A percentile compares a stretch with the other conserved stretches of the same genome.
Evolutionary conservation across 2,113 vertebrate species (phyloP).

Genomic region (Amblyornis subalaris): DNA sequence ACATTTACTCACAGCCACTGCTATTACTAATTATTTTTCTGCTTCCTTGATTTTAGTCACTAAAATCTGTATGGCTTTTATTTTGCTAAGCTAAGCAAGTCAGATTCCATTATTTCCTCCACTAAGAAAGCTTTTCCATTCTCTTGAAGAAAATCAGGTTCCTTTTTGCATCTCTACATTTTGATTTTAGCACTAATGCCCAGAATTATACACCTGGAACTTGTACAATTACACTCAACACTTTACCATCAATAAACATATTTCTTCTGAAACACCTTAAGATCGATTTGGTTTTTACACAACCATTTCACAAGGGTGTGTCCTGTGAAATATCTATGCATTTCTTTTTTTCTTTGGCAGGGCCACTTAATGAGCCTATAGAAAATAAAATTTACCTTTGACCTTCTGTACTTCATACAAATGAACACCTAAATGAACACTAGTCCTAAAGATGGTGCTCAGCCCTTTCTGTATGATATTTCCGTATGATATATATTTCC

Average conservation of each 20-base stretch:
- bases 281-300: background rate
- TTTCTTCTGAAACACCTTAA: background rate
- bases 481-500: background rate
- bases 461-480: background rate
- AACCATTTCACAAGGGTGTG: background rate
- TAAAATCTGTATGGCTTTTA: background rate
- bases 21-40: background rate
- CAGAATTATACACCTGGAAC: background rate
- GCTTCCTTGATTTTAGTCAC: background rate
- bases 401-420: background rate
- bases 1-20: background rate
- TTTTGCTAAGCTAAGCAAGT: background rate
- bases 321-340: background rate
- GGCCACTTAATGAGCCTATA: background rate
- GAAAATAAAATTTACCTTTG: background rate
- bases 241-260: background rate
- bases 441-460: background rate
- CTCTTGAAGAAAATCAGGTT: background rate
- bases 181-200: background rate
- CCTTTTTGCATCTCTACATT: background rate
- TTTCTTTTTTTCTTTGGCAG: background rate
- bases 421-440: background rate
- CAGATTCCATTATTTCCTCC: background rate
- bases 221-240: background rate
- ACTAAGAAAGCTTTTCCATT: background rate